Evolutionary conservation across 1,140 invertebrate genomes (phyloP), one percentile per base, ranked within the genome.

Genomic region (Antheraea mylitta): DNA sequence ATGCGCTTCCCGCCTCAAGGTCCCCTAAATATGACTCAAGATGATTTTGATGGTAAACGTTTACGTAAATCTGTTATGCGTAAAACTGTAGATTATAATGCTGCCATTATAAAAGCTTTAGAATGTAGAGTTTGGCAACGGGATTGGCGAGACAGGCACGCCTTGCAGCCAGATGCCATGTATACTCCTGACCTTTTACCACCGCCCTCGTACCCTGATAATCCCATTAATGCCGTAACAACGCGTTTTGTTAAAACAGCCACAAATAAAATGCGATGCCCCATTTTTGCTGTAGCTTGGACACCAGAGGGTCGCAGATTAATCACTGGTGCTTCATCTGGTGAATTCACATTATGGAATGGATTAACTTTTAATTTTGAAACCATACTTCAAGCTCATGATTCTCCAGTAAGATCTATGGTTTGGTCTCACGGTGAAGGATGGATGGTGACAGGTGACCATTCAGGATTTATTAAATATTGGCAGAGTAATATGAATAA

Each of bases 401-500:
- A 99, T 87, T 97, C 97, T 69, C 97, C 99, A 9, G 98, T 99
- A 8, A 94, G 99, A 68, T 98, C 98, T 18, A 99, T 99, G 99
- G 97, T 98, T 13, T 99, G 99, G 99, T 99, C 98, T 48, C 98
- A 99, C 88, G 99, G 98, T 87, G 99, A 99, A 93, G 96, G 97
- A 76, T 99, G 99, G 99, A 99, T 99, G 98, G 97, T 99, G 58
- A 99, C 99, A 0, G 99, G 98, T 11, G 99, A 99, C 93, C 98
- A 99, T 88, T 96, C 96, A 61, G 99, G 99, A 42, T 99, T 98
- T 88, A 98, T 99, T 59, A 99, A 99, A 86, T 99, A 99, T 93
- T 99, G 99, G 99, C 99, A 99, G 94, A 98, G 98, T 76, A 99
- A 99, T 93, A 99, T 99, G 99, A 99, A 99, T 94, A 99, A 99